A percentile compares a stretch with the other conserved stretches of the same genome.
Conservation (phyloP, 2,888 invertebrate species). For the Brachypalpus laphriformis region DNA sequence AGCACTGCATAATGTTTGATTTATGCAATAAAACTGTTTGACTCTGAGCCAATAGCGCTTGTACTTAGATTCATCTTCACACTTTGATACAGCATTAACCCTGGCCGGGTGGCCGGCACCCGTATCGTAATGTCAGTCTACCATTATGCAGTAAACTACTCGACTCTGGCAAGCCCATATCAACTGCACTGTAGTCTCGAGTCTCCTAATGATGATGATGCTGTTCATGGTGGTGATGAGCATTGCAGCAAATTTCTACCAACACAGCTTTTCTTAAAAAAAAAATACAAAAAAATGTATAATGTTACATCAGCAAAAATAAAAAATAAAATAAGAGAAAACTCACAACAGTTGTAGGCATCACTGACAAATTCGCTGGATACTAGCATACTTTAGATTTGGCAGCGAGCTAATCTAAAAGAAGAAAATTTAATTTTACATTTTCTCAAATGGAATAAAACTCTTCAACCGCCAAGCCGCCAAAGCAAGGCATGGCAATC, state of each 20-base stretch:
- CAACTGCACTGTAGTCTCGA: slow-evolving; percentile 3
- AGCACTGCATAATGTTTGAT: slow-evolving; percentile 71
- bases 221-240: slow-evolving; percentile 23
- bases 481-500: slow-evolving; percentile 16
- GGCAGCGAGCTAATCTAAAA: slow-evolving; percentile 51
- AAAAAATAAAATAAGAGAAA: background rate
- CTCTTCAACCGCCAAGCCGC: background rate
- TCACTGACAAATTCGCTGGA: background rate
- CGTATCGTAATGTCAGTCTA: slow-evolving; percentile 59
- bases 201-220: slow-evolving; percentile 38
- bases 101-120: slow-evolving; percentile 55
- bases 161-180: slow-evolving; percentile 63
- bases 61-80: slow-evolving; percentile 75
- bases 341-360: background rate
- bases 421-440: slow-evolving; percentile 45
- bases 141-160: slow-evolving; percentile 53
- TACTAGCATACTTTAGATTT: slow-evolving; percentile 25
- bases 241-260: slow-evolving; percentile 1
- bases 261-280: background rate
- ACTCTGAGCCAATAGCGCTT: slow-evolving; percentile 75
- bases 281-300: background rate
- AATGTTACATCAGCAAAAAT: slow-evolving; percentile 7
- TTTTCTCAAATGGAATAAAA: slow-evolving; percentile 6
- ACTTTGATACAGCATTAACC: slow-evolving; percentile 75
- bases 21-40: slow-evolving; percentile 72